Conservation (phyloP, 1,140 invertebrate species). For the Proales similis region DNA sequence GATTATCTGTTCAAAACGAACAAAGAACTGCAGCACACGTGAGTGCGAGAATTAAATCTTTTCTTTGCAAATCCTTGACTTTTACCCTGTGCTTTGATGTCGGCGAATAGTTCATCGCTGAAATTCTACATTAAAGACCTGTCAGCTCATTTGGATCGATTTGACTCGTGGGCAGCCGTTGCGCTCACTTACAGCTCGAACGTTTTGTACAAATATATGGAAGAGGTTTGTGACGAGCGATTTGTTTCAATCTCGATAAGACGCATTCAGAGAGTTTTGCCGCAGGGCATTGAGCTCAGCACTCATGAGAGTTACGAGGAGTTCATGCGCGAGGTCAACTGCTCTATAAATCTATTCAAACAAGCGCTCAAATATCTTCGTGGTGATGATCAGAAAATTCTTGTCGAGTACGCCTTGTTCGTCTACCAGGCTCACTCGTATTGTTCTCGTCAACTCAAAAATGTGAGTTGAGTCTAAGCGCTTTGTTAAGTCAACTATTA, state of each 20-base stretch:
- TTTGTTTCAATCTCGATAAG: not conserved
- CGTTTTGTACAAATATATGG: not conserved
- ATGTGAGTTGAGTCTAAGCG: not conserved
- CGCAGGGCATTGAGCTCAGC: constrained; percentile 1
- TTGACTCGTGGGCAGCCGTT: constrained; percentile 30
- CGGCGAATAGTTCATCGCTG: not conserved
- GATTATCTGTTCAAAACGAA: constrained; percentile 28
- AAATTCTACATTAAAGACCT: constrained; percentile 33
- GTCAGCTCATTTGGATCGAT: not conserved
- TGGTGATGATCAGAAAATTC: constrained; percentile 6
- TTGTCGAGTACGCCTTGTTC: constrained; percentile 21
- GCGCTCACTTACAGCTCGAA: constrained; percentile 13
- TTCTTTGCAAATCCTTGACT: not conserved
- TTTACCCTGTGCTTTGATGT: not conserved
- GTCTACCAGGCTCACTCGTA: constrained; percentile 16
- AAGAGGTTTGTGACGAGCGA: not conserved
- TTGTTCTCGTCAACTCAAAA: constrained; percentile 19
- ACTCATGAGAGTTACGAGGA: not conserved
- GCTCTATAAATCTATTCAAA: constrained; percentile 20
- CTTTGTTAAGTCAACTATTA: no score
- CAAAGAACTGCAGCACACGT: constrained; percentile 6
- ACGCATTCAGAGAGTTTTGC: not conserved
- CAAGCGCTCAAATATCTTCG: constrained; percentile 12
- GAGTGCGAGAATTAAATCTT: not conserved
- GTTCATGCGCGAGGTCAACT: not conserved